Evolutionary conservation across 2,113 vertebrate genomes (phyloP), one percentile per base, ranked within the genome.

Genomic region (Benitochromis conjunctus): DNA sequence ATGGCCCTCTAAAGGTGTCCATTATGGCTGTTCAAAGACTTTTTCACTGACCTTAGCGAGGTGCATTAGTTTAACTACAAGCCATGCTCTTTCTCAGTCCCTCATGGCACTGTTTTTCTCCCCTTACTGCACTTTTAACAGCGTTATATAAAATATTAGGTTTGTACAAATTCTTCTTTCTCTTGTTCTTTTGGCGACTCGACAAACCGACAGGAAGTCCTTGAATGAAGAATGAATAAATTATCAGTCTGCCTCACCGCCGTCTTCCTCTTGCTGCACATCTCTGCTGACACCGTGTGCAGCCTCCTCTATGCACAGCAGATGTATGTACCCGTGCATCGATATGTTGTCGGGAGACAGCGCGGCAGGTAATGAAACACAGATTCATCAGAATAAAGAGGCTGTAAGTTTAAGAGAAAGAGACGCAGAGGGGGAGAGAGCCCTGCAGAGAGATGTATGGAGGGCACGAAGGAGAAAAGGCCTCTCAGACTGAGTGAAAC

Each of bases 341-440:
- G 7, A 43, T 24, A 3, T 43, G 58, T 19, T 76, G 58, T 10
- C 55, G 46, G 31, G 66, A 41, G 43, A 53, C 9, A 2, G 46
- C 18, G 3, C 53, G 1, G 64, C 51, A 80, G 85, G 77, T 82
- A 58, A 88, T 85, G 82, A 74, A 88, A 88, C 74, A 86, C 43
- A n/a, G 69, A 86, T 62, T 85, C 53, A 90, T 88, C 74, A 79
- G 55, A 85, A 54, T 26, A 77, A 85, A 24, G n/a, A 64, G 62
- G 78, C 54, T 48, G 19, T 6, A 21, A 79, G 83, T 83, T 41
- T 29, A 81, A 56, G 18, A 87, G n/a, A 58, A 14, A 77, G 34
- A 51, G 51, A 87, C 24, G 18, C 26, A 16, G 29, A 48, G 3
- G 34, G 46, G 54, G 36, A 51, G 54, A 79, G 24, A 41, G 14